phyloP scores from a whole-genome alignment of 2,113 vertebrate species.

The Marcusenius ussheri region DNA sequence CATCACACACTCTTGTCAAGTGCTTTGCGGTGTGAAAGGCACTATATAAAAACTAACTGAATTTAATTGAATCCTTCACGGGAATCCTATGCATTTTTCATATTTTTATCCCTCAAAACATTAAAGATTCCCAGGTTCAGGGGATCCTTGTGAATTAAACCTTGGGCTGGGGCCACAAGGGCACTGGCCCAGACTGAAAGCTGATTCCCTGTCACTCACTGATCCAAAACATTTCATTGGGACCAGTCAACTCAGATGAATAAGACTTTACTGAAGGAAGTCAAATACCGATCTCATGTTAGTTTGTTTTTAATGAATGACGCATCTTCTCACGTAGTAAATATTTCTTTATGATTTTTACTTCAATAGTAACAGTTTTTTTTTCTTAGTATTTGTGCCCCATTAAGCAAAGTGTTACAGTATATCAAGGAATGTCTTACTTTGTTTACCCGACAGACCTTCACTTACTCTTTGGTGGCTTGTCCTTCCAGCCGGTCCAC shows the following conservation, averaged over 20 bases:
- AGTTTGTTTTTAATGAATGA: too few species aligned
- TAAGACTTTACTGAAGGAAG: too few species aligned
- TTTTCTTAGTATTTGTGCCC: too few species aligned
- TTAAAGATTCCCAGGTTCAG: background rate
- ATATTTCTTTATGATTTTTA: too few species aligned
- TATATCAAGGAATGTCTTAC: background rate
- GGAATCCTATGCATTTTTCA: background rate
- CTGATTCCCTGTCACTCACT: background rate
- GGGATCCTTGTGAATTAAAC: background rate
- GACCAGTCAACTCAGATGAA: too few species aligned
- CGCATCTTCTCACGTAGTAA: too few species aligned
- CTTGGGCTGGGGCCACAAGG: background rate
- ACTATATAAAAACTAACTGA: background rate
- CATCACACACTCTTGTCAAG: background rate
- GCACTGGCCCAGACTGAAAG: background rate
- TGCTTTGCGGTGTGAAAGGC: background rate
- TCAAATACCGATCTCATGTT: too few species aligned
- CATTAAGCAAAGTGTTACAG: too few species aligned
- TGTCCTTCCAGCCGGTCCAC: constrained; percentile 78
- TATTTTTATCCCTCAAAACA: background rate
- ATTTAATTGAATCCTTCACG: background rate
- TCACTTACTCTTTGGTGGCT: constrained; percentile 71
- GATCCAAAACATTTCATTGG: background rate
- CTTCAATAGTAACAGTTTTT: too few species aligned
- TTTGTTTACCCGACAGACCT: too few species aligned